Percentiles rank a stretch among this genome's conserved stretches.
Conservation (phyloP, 2,113 vertebrate genomes). For the Elachura formosa region DNA sequence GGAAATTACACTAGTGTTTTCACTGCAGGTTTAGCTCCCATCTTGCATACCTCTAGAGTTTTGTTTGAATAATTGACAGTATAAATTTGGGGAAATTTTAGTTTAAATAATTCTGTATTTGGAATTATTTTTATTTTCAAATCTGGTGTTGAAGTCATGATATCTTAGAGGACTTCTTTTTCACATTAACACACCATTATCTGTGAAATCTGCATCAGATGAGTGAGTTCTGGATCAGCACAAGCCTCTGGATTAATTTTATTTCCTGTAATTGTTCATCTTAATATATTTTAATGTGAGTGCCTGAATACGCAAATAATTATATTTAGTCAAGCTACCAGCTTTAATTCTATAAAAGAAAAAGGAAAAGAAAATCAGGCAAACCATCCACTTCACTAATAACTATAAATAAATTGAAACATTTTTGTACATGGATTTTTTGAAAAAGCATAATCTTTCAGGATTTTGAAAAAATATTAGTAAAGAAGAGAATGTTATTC, state of each 20-base stretch:
- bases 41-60: not conserved
- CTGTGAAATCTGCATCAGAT: accelerated
- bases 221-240: not conserved
- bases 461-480: not conserved
- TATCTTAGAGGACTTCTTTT: not conserved
- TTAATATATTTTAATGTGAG: not conserved
- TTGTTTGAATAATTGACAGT: not conserved
- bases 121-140: not conserved
- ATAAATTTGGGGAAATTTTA: not conserved
- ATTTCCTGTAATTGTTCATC: not conserved
- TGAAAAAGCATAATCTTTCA: not conserved
- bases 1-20: not conserved
- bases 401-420: not conserved
- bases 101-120: not conserved
- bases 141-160: not conserved
- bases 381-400: accelerated
- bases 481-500: not conserved
- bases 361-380: not conserved
- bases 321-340: not conserved
- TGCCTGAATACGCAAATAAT: not conserved
- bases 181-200: not conserved
- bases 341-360: not conserved
- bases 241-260: not conserved
- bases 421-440: not conserved
- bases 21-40: not conserved